Evolutionary conservation across 2,113 vertebrate genomes (phyloP), one percentile per base, ranked within the genome.

Genomic region (Probosciger aterrimus): DNA sequence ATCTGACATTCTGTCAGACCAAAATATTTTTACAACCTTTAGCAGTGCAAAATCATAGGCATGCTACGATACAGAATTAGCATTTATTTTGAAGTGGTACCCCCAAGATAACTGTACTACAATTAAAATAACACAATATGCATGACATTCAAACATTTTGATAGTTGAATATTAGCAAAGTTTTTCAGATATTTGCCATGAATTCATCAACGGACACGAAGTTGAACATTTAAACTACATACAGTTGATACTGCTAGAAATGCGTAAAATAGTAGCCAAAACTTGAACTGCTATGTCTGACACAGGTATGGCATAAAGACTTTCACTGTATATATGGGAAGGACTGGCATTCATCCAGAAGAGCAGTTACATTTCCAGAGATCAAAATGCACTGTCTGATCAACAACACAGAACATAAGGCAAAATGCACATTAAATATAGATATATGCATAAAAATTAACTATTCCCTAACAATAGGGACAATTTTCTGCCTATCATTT

Each of bases 301-400:
- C 88, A 96, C 35, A 65, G 59, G 68, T 79, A 92, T 80, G 71
- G 73, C 67, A 92, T 74, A 82, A 94, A 85, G 25, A 47, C 16
- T 33, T n/a, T 33, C 27, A 28, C 0, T 50, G 13, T 12, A 20
- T 9, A 7, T 30, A n/a, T 4, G 14, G 33, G 24, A 82, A 97
- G 95, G 90, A 90, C 84, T 93, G 85, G 92, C 57, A 93, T 96
- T 96, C 50, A 69, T 96, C 86, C 95, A 92, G 93, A 97, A 94
- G 79, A 97, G 94, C 77, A 95, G 93, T 86, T 96, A 95, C 93
- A 93, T 78, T 92, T 86, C 86, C 90, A 88, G 91, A 96, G 90
- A 96, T 95, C 96, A 96, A 96, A 93, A 96, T 37, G 53, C 94
- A 88, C 80, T 83, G 83, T 95, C 90, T 95, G 76, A 98, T 94